Evolutionary conservation across 1,140 invertebrate genomes (phyloP), one percentile per base, ranked within the genome.

Genomic region (Sminthurides bifidus): DNA sequence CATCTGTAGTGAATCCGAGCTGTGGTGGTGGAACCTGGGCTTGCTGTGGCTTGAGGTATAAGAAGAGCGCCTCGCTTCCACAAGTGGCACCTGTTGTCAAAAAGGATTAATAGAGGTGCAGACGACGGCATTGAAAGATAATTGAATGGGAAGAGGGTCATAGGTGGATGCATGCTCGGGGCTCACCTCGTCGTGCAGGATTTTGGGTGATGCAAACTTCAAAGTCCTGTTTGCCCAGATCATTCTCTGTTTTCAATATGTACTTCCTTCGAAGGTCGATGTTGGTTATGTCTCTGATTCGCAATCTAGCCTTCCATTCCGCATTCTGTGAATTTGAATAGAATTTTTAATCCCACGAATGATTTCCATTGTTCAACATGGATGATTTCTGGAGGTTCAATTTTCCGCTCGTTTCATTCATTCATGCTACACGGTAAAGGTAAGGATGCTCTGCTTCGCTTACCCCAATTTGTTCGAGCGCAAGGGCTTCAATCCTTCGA

Each of bases 151-250:
- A 26, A 46, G 29, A 21, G 21, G 12, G 5, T 21, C 15, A 19
- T 8, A 41, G 6, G 21, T 41, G 15, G 17, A 41, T 12, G 17
- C 40, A 5, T 41, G 8, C 6, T 21, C 19, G 6, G 24, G 14
- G 12, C 35, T 33, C 19, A 49, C 46, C 46, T n/a, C 35, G 10
- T 30, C 46, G 46, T 21, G 46, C 5, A 6, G 46, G 27, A 17
- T n/a, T 30, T 49, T 49, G 46, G 19, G 46, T 49, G 6, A 49
- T 5, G 30, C 46, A 49, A 49, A 49, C 3, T 33, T 30, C 26
- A 49, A 49, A 49, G 24, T 49, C 46, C 21, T 49, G 46, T 49
- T 21, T 31, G 14, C 46, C 46, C 15, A 49, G n/a, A 33, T 35
- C 31, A 26, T 49, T 49, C 29, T 49, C 46, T 10, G 46, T 49